Evolutionary conservation across 1,140 invertebrate species (phyloP).

Genomic region (Hylaeus volcanicus): DNA sequence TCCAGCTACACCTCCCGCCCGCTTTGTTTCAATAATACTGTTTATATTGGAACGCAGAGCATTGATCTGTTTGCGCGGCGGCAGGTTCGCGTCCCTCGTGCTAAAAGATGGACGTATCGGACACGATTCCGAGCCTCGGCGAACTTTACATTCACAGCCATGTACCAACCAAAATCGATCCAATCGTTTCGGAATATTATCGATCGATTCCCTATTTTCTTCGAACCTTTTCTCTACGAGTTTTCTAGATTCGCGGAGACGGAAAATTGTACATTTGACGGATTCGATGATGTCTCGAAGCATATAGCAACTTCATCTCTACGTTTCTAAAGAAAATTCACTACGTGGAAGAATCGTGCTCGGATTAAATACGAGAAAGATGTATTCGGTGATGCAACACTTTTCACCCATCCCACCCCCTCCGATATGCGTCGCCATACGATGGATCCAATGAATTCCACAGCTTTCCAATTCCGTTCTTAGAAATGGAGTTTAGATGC

Average conservation of each 20-base stretch:
- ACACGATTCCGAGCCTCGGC: conserved; percentile 18
- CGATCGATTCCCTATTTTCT: too few species aligned
- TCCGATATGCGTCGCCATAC: conserved; percentile 19
- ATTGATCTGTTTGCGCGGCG: conserved; percentile 80
- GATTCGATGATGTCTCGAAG: too few species aligned
- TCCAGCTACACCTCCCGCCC: conserved; percentile 72
- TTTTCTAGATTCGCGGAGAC: too few species aligned
- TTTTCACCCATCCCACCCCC: not conserved
- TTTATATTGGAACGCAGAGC: conserved; percentile 81
- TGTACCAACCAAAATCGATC: not conserved
- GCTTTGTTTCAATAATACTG: conserved; percentile 82
- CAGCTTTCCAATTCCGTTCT: conserved; percentile 66
- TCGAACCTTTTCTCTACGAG: too few species aligned
- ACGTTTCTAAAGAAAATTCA: not conserved
- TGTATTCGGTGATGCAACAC: conserved; percentile 21
- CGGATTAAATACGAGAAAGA: conserved; percentile 1
- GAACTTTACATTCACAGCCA: not conserved
- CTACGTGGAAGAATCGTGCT: not conserved
- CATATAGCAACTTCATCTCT: too few species aligned
- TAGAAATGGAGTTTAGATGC: conserved; percentile 67
- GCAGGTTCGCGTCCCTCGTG: conserved; percentile 56
- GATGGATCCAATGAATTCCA: conserved; percentile 59
- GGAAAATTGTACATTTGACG: too few species aligned
- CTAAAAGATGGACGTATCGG: conserved; percentile 65
- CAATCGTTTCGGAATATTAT: too few species aligned